Percentiles rank a stretch among this genome's conserved stretches.
Evolutionary conservation across 1,140 invertebrate genomes (phyloP).

Genomic region (Agrypnia vestita): DNA sequence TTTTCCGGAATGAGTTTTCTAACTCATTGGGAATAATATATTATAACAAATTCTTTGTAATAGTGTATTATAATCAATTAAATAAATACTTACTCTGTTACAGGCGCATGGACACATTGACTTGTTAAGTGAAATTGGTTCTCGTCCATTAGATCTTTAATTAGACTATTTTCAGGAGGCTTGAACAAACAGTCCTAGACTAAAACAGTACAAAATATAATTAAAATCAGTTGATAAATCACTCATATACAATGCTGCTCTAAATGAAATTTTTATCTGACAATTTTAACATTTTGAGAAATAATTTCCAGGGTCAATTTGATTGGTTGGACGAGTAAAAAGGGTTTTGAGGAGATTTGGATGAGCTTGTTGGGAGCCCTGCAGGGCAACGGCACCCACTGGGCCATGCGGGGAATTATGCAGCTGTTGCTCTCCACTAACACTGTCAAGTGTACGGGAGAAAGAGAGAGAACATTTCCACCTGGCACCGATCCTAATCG

Average conservation of each 20-base stretch:
- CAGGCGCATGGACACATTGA: too few relatives aligned
- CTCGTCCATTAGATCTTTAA: too few relatives aligned
- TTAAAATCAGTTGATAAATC: background rate
- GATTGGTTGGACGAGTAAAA: slow-evolving; percentile 86
- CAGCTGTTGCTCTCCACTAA: slow-evolving; percentile 64
- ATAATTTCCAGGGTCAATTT: slow-evolving; percentile 77
- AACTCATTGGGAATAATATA: too few relatives aligned
- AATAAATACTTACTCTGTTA: too few relatives aligned
- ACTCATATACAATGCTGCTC: background rate
- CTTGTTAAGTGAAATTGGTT: too few relatives aligned
- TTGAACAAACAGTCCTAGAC: background rate
- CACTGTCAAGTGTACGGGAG: slow-evolving; percentile 43
- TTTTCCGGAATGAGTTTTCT: too few relatives aligned
- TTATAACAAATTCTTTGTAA: too few relatives aligned
- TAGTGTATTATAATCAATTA: too few relatives aligned
- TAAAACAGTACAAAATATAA: background rate
- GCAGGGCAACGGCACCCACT: slow-evolving; percentile 72
- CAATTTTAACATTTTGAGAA: background rate
- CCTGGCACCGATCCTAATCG: slow-evolving; percentile 11
- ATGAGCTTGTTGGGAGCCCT: slow-evolving; percentile 89
- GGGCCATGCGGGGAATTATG: slow-evolving; percentile 70
- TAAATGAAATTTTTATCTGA: background rate
- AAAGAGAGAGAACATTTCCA: slow-evolving; percentile 9
- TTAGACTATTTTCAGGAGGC: too few relatives aligned
- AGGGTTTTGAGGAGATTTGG: slow-evolving; percentile 96